These are phyloP conservation scores for Apodemia mormo DNA, from an alignment of 2,888 invertebrate genomes.

Conservation along the genomic window DNA sequence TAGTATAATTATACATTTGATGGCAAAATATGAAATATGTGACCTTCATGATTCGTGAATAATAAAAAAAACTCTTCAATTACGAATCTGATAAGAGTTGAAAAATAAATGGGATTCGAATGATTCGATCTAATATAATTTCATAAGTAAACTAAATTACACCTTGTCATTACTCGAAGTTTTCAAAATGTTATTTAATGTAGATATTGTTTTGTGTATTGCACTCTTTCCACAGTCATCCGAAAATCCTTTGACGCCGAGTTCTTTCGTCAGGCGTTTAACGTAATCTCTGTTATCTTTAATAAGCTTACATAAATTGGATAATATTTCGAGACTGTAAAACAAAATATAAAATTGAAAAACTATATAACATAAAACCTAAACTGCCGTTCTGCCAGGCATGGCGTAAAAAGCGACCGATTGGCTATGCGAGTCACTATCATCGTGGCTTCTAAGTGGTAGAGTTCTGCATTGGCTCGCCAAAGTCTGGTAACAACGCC, in stretches of 20 bases:
- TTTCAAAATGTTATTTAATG: constrained; percentile 80
- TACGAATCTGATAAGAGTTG: background rate
- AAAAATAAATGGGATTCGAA: background rate
- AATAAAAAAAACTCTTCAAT: too few relatives aligned
- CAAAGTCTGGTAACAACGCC: too few relatives aligned
- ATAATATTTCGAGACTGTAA: constrained; percentile 77
- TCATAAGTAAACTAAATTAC: constrained; percentile 27
- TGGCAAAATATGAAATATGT: too few relatives aligned
- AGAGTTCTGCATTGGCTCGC: too few relatives aligned
- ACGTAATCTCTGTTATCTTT: constrained; percentile 77
- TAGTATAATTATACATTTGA: too few relatives aligned
- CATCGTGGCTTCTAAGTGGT: too few relatives aligned
- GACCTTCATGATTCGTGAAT: too few relatives aligned
- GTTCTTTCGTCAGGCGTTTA: constrained; percentile 70
- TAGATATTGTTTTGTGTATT: constrained; percentile 83
- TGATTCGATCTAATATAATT: background rate
- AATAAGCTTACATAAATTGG: constrained; percentile 76
- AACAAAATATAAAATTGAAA: background rate
- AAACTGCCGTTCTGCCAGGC: too few relatives aligned
- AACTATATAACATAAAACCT: too few relatives aligned
- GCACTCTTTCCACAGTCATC: constrained; percentile 84
- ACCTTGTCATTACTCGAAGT: constrained; percentile 71
- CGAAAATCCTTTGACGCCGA: constrained; percentile 83
- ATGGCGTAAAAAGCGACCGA: too few relatives aligned
- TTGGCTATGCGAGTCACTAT: too few relatives aligned